Evolutionary conservation across 1,140 invertebrate genomes (phyloP), one percentile per base, ranked within the genome.

Genomic region (Bombus fervidus): DNA sequence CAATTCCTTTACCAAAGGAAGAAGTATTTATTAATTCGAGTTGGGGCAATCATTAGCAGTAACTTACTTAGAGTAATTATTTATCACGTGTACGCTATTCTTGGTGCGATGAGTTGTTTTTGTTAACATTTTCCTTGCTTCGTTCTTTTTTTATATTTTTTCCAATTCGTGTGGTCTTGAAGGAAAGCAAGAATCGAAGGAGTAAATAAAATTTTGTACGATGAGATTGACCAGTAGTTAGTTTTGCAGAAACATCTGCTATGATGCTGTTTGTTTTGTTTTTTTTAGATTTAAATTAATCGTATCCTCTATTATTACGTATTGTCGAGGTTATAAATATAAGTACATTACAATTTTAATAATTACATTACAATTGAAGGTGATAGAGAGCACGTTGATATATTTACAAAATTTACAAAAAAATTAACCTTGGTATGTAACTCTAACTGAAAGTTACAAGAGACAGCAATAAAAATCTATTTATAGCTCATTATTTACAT

Each of bases 11-110:
- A 39, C 12, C 0, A 13, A 18, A 3, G 8, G 13, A 15, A 64
- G n/a, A n/a, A 15, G 5, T 34, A 53, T 31, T 43, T 43, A 28
- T 43, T 22, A 4, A 39, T 25, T 53, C 1, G 43, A n/a, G 10
- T 9, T 2, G 15, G 22, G 39, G n/a, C n/a, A n/a, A 37, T 59
- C 28, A 2, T n/a, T 37, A 12, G n/a, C 18, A 39, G 34, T 37
- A 43, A 59, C 22, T 34, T 73, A 47, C 37, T 82, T 76, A 28
- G 53, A 15, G 31, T 76, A 28, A n/a, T 53, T 31, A 31, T 64
- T 68, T 79, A 18, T 66, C 77, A 64, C 22, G 39, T 68, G n/a
- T 79, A 15, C 62, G 77, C 77, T 53, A 37, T 25, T 34, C 9
- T 10, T 39, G 66, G 6, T 6, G 28, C 15, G 59, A 41, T 25